Percentiles rank a stretch among this genome's conserved stretches.
Evolutionary conservation across 1,140 invertebrate species (phyloP).

Genomic region (Leptopilina boulardi): DNA sequence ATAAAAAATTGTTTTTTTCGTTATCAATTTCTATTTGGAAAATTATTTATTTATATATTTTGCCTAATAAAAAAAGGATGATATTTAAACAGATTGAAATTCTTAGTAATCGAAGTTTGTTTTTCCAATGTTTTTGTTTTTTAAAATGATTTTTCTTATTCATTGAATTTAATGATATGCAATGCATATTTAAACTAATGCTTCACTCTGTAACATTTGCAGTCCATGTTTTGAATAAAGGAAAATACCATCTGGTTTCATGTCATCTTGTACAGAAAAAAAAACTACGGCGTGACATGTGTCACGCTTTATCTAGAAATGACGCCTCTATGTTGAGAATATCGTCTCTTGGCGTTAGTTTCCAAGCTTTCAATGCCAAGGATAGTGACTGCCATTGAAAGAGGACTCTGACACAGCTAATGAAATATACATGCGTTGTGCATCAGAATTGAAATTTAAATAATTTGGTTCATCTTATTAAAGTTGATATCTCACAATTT

Average conservation of each 20-base stretch:
- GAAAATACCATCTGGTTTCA: constrained; percentile 7
- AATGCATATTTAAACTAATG: not conserved
- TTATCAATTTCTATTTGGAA: no score
- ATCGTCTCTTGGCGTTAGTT: not conserved
- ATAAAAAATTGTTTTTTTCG: no score
- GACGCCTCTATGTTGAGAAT: not conserved
- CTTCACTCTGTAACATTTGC: not conserved
- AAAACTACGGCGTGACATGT: constrained; percentile 6
- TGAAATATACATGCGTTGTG: constrained; percentile 28
- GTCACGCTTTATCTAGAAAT: constrained; percentile 25
- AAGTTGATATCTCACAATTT: not conserved
- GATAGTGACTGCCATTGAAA: constrained; percentile 20
- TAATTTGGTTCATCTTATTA: not conserved
- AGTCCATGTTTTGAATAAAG: not conserved
- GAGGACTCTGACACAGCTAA: constrained; percentile 10
- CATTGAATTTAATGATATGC: not conserved
- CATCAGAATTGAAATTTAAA: constrained; percentile 13
- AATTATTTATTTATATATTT: no score
- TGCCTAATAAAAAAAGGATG: no score
- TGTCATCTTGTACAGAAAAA: not conserved
- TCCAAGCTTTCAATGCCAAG: constrained; percentile 23
- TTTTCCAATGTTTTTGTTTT: not conserved
- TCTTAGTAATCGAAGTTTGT: no score
- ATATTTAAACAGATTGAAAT: no score
- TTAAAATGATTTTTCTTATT: not conserved